These are phyloP conservation scores for Dufourea novaeangliae DNA, from an alignment of 1,140 invertebrate genomes.

Conservation along the genomic window DNA sequence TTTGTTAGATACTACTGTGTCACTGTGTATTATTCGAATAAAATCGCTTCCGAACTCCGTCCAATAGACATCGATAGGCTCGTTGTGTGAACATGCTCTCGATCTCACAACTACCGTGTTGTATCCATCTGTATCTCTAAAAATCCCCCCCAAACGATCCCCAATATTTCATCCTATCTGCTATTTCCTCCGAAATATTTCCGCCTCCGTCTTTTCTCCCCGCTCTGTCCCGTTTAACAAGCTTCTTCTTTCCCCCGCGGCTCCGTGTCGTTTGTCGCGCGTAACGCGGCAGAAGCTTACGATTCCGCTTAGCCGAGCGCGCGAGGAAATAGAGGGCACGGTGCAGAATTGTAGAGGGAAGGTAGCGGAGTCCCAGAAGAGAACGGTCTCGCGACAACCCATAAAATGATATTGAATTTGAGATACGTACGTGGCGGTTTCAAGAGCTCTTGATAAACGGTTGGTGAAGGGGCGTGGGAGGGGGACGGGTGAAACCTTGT, in stretches of 20 bases:
- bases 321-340: constrained; percentile 10
- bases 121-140: not conserved
- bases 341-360: constrained; percentile 45
- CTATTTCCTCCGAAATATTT: too few species aligned
- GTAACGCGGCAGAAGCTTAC: constrained; percentile 8
- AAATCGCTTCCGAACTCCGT: not conserved
- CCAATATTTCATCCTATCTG: too few species aligned
- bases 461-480: too few species aligned
- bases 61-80: too few species aligned
- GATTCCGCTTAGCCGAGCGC: constrained; percentile 30
- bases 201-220: not conserved
- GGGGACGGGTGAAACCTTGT: too few species aligned
- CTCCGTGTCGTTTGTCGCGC: constrained; percentile 15
- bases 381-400: constrained; percentile 20
- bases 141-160: not conserved
- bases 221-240: too few species aligned
- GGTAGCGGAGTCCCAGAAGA: constrained; percentile 30
- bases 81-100: too few species aligned
- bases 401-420: constrained; percentile 62
- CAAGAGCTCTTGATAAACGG: constrained; percentile 27
- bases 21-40: too few species aligned
- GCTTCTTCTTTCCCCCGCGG: too few species aligned
- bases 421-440: constrained; percentile 3
- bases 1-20: too few species aligned
- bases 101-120: not conserved